Conservation (phyloP, 2,888 invertebrate species). For the Sinelater perroti region DNA sequence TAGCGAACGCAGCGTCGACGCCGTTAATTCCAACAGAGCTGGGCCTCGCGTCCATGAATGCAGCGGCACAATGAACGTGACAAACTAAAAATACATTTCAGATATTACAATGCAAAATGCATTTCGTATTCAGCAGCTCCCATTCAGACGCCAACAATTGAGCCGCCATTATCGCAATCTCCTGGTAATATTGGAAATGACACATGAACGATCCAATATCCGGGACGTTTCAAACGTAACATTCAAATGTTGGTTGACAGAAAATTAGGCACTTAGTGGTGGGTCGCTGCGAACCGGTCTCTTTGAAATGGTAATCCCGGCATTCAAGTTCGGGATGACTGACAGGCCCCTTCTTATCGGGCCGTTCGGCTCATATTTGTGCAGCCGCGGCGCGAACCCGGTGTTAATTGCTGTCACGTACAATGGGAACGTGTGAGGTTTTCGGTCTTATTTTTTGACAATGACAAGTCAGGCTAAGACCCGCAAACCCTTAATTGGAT, state of each 20-base stretch:
- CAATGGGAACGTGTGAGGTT: slow-evolving; percentile 33
- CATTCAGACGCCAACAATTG: slow-evolving; percentile 49
- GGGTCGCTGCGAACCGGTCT: slow-evolving; percentile 51
- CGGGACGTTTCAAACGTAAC: slow-evolving; percentile 50
- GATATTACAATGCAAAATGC: slow-evolving; percentile 50
- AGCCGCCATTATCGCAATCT: slow-evolving; percentile 50
- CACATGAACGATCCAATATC: slow-evolving; percentile 56
- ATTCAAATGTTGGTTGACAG: slow-evolving; percentile 56
- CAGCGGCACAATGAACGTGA: slow-evolving; percentile 46
- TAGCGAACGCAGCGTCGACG: too few species aligned
- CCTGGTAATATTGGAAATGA: slow-evolving; percentile 54
- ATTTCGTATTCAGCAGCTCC: slow-evolving; percentile 46
- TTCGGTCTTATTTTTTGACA: slow-evolving; percentile 28
- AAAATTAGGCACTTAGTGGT: slow-evolving; percentile 59
- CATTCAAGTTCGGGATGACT: slow-evolving; percentile 54
- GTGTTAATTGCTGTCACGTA: slow-evolving; percentile 51
- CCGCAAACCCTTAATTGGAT: slow-evolving; percentile 19
- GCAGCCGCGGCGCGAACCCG: slow-evolving; percentile 45
- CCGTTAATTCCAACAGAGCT: too few species aligned
- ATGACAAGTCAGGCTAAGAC: slow-evolving; percentile 17
- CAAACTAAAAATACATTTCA: slow-evolving; percentile 46
- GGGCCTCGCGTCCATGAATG: not conserved
- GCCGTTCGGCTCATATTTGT: slow-evolving; percentile 46
- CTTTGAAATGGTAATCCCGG: slow-evolving; percentile 58
- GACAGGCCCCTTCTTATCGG: slow-evolving; percentile 53